Evolutionary conservation across 2,113 vertebrate species (phyloP), one percentile per base, ranked within the genome.

Genomic region (Noctilio leporinus): DNA sequence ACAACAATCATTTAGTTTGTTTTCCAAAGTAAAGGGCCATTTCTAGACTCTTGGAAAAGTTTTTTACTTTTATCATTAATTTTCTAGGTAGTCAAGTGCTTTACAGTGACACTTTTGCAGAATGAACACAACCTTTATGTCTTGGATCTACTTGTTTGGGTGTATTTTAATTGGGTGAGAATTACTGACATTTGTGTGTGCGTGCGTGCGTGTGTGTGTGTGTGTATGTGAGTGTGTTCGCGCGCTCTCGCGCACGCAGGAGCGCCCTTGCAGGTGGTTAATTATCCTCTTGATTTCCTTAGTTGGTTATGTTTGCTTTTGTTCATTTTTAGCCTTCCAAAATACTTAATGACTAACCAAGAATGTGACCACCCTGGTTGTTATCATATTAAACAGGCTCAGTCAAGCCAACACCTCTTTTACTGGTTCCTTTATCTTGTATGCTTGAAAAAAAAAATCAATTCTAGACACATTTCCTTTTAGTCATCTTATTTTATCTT

Each of bases 401-500:
- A 49, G 45, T 64, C 51, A 57, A 72, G 43, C 22, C 33, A 40
- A 78, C 16, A 14, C 19, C 38, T 85, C 73, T 69, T 77, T 91
- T 57, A 57, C 38, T 24, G 51, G 40, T 19, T 15, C 7, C n/a
- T 78, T 89, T 93, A 72, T 73, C 24, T 78, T 72, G 88, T 53
- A 35, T 64, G 3, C n/a, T 65, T 24, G 26, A 69, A 45, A 40
- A 20, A 70, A 53, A 51, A 82, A 59, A 84, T 77, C 45, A 88
- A 86, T 78, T 86, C 28, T 82, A 64, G 75, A 35, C 24, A 53
- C 57, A 67, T 94, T 85, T 95, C 62, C 45, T 94, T 51, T 43
- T n/a, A 78, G 16, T 43, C 67, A 51, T 47, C 91, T 90, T 90
- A 22, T 40, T 92, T 88, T 86, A 51, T 94, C 53, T 81, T 96